Evolutionary conservation across 1,140 invertebrate species (phyloP).

Genomic region (Anoplophora glabripennis): DNA sequence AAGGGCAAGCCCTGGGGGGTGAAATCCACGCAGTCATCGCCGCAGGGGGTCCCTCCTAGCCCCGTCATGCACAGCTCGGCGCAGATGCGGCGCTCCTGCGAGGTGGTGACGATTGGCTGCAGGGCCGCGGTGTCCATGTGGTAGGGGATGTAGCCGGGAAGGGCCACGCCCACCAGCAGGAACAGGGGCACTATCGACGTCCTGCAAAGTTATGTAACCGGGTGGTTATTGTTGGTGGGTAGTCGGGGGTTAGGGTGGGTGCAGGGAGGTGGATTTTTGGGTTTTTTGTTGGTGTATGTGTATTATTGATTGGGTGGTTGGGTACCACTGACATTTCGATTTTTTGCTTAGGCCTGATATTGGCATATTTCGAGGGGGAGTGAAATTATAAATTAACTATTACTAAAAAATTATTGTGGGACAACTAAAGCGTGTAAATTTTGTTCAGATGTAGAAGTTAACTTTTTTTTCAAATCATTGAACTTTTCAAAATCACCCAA

Average conservation of each 20-base stretch:
- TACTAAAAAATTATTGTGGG: no score
- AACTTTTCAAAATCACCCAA: no score
- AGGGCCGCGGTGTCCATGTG: slow-evolving; percentile 26
- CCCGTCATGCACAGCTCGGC: slow-evolving; percentile 47
- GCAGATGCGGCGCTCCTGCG: slow-evolving; percentile 44
- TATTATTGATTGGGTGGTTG: neutral
- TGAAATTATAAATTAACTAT: no score
- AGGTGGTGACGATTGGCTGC: slow-evolving; percentile 40
- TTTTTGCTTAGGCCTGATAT: no score
- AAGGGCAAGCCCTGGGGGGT: slow-evolving; percentile 34
- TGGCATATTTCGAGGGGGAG: no score
- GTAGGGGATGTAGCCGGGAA: slow-evolving; percentile 16
- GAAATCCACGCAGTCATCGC: slow-evolving; percentile 43
- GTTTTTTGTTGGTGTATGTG: neutral
- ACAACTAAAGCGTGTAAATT: no score
- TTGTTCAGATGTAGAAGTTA: no score
- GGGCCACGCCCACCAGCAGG: slow-evolving; percentile 32
- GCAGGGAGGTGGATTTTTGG: slow-evolving; percentile 3
- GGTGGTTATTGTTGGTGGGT: slow-evolving; percentile 4
- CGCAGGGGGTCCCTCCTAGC: slow-evolving; percentile 48
- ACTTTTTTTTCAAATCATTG: no score
- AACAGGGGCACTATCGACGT: slow-evolving; percentile 37
- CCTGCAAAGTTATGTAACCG: slow-evolving; percentile 23
- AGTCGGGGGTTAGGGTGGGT: neutral
- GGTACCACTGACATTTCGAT: neutral